Conservation (phyloP, 2,797 vertebrate genomes). For the Tragelaphus oryx region DNA sequence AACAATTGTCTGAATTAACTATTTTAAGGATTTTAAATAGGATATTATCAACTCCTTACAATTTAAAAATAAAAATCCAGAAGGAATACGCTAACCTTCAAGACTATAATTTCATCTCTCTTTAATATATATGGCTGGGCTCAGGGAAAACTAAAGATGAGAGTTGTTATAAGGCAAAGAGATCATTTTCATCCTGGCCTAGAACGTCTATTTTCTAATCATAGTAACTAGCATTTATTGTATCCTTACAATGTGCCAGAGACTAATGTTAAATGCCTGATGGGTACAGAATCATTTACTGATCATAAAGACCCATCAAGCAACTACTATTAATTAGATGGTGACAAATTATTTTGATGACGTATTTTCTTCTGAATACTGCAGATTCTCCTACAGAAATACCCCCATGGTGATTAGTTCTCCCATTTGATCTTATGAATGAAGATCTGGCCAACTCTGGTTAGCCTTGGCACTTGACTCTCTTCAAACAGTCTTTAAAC, state of each 20-base stretch:
- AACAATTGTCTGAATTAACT: not conserved
- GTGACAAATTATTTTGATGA: not conserved
- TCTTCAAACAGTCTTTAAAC: not conserved
- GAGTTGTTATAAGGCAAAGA: not conserved
- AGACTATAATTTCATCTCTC: not conserved
- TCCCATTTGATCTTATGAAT: not conserved
- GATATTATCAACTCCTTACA: not conserved
- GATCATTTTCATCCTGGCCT: not conserved
- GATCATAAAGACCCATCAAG: not conserved
- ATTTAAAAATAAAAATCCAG: constrained; percentile 3
- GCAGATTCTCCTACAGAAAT: not conserved
- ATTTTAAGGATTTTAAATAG: not conserved
- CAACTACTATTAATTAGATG: not conserved
- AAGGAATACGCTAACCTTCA: not conserved
- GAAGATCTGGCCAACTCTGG: not conserved
- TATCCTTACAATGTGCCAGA: not conserved
- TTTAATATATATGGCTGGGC: not conserved
- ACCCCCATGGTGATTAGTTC: not conserved
- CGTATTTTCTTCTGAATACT: not conserved
- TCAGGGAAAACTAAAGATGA: not conserved
- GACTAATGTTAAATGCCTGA: not conserved
- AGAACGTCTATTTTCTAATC: constrained; percentile 6
- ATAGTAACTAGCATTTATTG: not conserved
- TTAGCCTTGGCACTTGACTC: not conserved
- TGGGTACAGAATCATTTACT: not conserved